phyloP scores from a whole-genome alignment of 2,113 vertebrate species.

The Australoheros scitulus region DNA sequence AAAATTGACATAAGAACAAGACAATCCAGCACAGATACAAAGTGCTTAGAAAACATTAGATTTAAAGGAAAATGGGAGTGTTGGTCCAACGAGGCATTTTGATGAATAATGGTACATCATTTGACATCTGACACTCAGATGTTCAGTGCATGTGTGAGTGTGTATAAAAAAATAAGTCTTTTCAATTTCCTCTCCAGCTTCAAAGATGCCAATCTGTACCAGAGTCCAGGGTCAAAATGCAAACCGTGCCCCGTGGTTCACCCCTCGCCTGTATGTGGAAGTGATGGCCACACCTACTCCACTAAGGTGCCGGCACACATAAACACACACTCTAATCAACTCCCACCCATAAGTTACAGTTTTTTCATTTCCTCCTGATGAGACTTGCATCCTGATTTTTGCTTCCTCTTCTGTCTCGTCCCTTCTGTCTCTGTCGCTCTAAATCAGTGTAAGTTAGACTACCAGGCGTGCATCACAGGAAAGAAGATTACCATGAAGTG shows the following conservation, averaged over 20 bases:
- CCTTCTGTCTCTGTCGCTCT: slow-evolving; percentile 33
- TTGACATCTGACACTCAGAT: neutral
- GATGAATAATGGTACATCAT: neutral
- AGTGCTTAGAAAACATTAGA: slow-evolving; percentile 9
- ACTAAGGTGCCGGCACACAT: slow-evolving; percentile 81
- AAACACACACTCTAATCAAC: neutral
- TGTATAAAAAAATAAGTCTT: neutral
- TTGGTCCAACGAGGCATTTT: neutral
- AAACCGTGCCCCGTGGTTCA: slow-evolving; percentile 88
- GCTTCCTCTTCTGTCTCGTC: slow-evolving; percentile 28
- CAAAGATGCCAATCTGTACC: slow-evolving; percentile 86
- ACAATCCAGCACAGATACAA: slow-evolving; percentile 5
- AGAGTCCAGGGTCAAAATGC: slow-evolving; percentile 87
- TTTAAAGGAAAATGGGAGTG: neutral
- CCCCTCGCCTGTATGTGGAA: slow-evolving; percentile 90
- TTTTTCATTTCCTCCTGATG: slow-evolving; percentile 36
- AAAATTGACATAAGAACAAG: slow-evolving; percentile 28
- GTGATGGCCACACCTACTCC: slow-evolving; percentile 92
- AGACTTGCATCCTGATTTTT: slow-evolving; percentile 21
- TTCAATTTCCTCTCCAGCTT: slow-evolving; percentile 77
- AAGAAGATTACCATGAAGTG: slow-evolving; percentile 93
- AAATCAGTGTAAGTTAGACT: slow-evolving; percentile 94
- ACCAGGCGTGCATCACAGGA: slow-evolving; percentile 91
- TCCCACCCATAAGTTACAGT: neutral
- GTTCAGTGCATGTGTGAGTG: neutral